Evolutionary conservation across 2,113 vertebrate genomes (phyloP).

Genomic region (Embiotoca jacksoni): DNA sequence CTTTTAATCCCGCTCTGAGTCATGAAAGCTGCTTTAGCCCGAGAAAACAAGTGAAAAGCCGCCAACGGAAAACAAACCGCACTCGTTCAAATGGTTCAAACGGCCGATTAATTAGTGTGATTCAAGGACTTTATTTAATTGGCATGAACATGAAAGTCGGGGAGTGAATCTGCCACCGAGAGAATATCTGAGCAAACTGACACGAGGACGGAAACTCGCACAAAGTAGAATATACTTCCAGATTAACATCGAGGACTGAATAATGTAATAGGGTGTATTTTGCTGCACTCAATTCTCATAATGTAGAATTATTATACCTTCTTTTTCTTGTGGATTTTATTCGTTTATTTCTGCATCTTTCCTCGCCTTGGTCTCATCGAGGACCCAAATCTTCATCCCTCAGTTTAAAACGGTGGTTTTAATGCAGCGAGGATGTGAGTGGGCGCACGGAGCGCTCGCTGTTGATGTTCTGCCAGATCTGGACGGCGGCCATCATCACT

Average conservation of each 20-base stretch:
- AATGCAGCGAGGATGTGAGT: neutral
- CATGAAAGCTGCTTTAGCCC: constrained; percentile 58
- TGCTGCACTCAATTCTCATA: too few species aligned
- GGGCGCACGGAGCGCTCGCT: neutral
- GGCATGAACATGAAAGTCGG: constrained; percentile 39
- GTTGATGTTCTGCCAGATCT: neutral
- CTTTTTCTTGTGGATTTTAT: too few species aligned
- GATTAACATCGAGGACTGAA: too few species aligned
- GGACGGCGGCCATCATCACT: neutral
- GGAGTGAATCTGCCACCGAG: neutral
- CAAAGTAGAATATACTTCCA: neutral
- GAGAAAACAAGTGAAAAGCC: constrained; percentile 24
- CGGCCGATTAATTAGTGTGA: constrained; percentile 58
- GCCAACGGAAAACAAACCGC: constrained; percentile 7
- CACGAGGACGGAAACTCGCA: neutral
- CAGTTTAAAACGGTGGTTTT: too few species aligned
- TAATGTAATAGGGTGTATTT: too few species aligned
- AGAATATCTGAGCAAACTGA: constrained; percentile 14
- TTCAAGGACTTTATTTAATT: constrained; percentile 59
- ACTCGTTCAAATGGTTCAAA: constrained; percentile 49
- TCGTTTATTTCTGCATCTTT: too few species aligned
- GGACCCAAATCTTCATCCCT: too few species aligned
- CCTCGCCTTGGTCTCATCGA: too few species aligned
- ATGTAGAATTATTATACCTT: too few species aligned
- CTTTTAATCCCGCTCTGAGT: constrained; percentile 62